Conservation (phyloP, 2,797 vertebrate species). For the Melanotaenia pygmaea region DNA sequence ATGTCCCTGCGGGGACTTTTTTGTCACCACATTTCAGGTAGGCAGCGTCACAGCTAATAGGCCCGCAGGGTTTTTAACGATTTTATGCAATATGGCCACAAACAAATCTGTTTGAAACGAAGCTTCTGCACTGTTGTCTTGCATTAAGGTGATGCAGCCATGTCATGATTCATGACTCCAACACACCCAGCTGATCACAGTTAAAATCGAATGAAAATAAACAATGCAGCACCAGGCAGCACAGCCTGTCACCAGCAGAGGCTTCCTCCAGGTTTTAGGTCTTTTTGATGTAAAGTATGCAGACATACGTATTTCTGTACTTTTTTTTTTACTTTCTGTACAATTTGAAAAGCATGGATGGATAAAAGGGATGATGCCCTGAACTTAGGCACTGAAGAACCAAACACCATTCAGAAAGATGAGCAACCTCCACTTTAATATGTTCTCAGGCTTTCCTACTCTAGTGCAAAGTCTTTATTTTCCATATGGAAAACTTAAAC, state of each 20-base stretch:
- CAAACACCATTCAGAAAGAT: background rate
- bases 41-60: background rate
- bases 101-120: background rate
- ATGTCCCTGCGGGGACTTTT: too few species aligned
- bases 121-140: too few species aligned
- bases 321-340: too few species aligned
- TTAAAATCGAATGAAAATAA: too few species aligned
- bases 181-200: too few species aligned
- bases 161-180: too few species aligned
- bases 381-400: background rate
- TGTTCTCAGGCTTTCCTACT: background rate
- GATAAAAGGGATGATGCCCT: conserved; percentile 5
- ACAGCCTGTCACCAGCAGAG: too few species aligned
- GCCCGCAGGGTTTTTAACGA: background rate
- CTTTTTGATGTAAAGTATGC: too few species aligned
- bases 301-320: background rate
- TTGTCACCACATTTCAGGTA: background rate
- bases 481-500: background rate
- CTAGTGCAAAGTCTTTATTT: background rate
- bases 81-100: background rate
- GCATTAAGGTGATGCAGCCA: background rate
- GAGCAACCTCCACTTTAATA: background rate
- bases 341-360: background rate
- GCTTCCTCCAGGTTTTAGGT: too few species aligned
- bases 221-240: too few species aligned